Percentiles rank a stretch among this genome's conserved stretches.
phyloP scores from a whole-genome alignment of 2,888 invertebrate genomes.

The Melinopterus prodromus region DNA sequence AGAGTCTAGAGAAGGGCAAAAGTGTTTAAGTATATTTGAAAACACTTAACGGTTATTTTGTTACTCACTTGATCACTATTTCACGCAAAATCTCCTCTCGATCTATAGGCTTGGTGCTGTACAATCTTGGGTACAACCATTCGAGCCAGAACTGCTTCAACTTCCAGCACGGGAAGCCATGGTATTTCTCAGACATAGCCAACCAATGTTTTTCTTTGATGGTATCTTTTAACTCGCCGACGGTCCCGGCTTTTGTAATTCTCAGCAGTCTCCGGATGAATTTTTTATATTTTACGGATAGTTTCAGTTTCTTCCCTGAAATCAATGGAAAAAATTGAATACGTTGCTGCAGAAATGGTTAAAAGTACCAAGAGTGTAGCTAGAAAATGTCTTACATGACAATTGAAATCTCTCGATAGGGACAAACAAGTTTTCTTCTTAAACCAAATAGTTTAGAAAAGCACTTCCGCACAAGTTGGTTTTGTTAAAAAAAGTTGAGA shows the following conservation, averaged over 20 bases:
- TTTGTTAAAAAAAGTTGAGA: too few species aligned
- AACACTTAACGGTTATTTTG: not conserved
- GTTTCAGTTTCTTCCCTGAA: not conserved
- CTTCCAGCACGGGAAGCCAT: not conserved
- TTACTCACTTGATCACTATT: constrained; percentile 20
- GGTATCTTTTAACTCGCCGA: not conserved
- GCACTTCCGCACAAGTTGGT: too few species aligned
- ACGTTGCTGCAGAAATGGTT: too few species aligned
- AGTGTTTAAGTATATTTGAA: not conserved
- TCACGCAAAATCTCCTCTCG: constrained; percentile 1
- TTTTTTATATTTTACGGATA: not conserved
- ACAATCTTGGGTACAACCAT: constrained; percentile 8
- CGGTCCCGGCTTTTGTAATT: not conserved
- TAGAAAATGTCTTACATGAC: too few species aligned
- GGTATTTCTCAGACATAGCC: not conserved
- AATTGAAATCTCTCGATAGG: too few species aligned
- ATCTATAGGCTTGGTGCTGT: constrained; percentile 5
- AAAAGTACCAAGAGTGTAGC: too few species aligned
- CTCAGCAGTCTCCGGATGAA: not conserved
- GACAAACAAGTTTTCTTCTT: too few species aligned
- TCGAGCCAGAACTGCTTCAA: not conserved
- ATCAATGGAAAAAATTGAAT: not conserved
- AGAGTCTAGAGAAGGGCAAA: constrained; percentile 22
- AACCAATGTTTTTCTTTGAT: not conserved
- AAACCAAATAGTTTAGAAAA: too few species aligned